A percentile compares a stretch with the other conserved stretches of the same genome.
Conservation (phyloP, 2,797 vertebrate genomes). For the Rhynchotus rufescens region DNA sequence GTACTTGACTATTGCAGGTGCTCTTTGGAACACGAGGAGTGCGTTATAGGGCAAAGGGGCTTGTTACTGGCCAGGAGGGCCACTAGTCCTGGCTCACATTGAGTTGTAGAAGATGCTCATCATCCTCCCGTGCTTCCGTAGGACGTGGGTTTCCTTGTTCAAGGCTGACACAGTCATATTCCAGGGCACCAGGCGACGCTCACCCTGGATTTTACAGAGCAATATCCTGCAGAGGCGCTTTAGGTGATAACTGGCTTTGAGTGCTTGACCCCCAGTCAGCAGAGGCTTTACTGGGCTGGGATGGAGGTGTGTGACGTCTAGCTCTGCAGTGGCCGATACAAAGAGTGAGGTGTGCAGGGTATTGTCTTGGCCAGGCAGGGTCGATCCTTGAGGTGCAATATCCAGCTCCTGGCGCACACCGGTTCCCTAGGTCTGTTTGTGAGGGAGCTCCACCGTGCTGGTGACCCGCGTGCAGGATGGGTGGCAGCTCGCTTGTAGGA, state of each 20-base stretch:
- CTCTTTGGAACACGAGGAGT: not conserved
- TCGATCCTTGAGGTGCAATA: fast-evolving
- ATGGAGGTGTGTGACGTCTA: fast-evolving
- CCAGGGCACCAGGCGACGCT: fast-evolving
- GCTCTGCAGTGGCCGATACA: fast-evolving
- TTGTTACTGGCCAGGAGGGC: not conserved
- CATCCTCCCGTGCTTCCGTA: too few species aligned
- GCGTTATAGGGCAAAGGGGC: not conserved
- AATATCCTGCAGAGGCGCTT: not conserved
- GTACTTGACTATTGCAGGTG: not conserved
- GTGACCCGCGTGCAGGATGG: fast-evolving
- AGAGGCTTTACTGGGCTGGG: not conserved
- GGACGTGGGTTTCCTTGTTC: not conserved
- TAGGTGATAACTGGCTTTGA: fast-evolving
- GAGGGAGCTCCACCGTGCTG: not conserved
- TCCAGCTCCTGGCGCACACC: not conserved
- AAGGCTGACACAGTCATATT: fast-evolving
- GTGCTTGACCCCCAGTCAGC: fast-evolving
- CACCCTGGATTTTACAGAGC: not conserved
- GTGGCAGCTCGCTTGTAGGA: not conserved
- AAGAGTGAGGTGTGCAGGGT: not conserved
- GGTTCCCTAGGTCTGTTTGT: not conserved
- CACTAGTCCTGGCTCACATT: too few species aligned
- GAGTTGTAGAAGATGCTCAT: not conserved
- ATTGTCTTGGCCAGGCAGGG: not conserved